Evolutionary conservation across 2,113 vertebrate species (phyloP).

Genomic region (Hippolais icterina): DNA sequence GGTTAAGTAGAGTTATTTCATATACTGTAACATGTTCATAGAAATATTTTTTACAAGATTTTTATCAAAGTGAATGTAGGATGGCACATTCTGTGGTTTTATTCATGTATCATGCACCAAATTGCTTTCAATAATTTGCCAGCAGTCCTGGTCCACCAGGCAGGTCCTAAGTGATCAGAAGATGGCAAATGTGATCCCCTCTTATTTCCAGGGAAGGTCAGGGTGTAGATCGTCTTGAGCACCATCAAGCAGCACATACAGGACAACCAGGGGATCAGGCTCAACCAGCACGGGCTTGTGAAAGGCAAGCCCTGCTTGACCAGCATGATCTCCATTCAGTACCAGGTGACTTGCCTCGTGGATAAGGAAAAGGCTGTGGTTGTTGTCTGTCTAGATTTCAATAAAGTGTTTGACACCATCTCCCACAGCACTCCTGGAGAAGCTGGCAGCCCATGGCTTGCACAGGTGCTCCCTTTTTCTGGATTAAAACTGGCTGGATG

Average conservation of each 20-base stretch:
- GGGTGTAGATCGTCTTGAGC: neutral
- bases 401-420: neutral
- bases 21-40: neutral
- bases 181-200: neutral
- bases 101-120: neutral
- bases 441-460: neutral
- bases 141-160: neutral
- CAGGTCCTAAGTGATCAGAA: neutral
- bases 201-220: neutral
- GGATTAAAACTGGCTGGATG: neutral
- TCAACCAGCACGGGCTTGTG: rapidly evolving
- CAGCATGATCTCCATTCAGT: neutral
- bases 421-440: neutral
- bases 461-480: neutral
- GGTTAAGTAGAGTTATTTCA: neutral
- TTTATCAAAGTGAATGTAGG: neutral
- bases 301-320: neutral
- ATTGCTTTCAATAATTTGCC: neutral
- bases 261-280: neutral
- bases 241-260: neutral
- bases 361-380: neutral
- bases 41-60: neutral
- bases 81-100: neutral
- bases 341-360: no score
- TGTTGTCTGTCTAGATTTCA: neutral